These are phyloP conservation scores for Dreissena rostriformis DNA, from an alignment of 1,140 invertebrate genomes.

Conservation along the genomic window DNA sequence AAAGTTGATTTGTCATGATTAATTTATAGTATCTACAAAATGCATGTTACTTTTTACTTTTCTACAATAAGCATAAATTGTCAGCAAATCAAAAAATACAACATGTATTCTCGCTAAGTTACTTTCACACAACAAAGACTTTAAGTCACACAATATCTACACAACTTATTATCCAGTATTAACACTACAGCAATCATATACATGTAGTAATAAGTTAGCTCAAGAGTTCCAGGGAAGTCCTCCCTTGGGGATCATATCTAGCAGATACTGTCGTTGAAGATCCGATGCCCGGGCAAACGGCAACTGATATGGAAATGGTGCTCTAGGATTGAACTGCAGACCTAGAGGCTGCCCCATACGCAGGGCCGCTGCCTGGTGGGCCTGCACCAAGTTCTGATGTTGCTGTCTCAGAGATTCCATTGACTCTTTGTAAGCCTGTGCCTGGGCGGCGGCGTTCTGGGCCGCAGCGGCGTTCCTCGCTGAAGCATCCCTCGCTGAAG, in stretches of 20 bases:
- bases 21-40: too few relatives aligned
- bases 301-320: conserved; percentile 81
- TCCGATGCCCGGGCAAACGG: conserved; percentile 84
- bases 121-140: too few relatives aligned
- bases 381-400: conserved; percentile 74
- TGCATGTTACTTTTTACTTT: too few relatives aligned
- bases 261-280: conserved; percentile 95
- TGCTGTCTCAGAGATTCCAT: conserved; percentile 75
- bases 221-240: conserved; percentile 71
- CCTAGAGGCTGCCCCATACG: conserved; percentile 74
- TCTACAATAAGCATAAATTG: too few relatives aligned
- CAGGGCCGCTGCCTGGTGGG: conserved; percentile 66
- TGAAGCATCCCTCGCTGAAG: conserved; percentile 38
- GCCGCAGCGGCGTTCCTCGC: conserved; percentile 49
- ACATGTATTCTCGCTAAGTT: too few relatives aligned
- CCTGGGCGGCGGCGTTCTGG: conserved; percentile 2
- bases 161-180: too few relatives aligned
- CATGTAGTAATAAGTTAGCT: too few relatives aligned
- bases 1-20: too few relatives aligned
- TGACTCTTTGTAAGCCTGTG: conserved; percentile 64
- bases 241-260: conserved; percentile 92
- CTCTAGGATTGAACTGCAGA: conserved; percentile 70
- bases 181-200: too few relatives aligned
- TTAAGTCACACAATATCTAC: too few relatives aligned
- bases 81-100: too few relatives aligned